Base-by-base conservation (phyloP, 2,888 invertebrate genomes). In the Torymus aiolomorphi region DNA sequence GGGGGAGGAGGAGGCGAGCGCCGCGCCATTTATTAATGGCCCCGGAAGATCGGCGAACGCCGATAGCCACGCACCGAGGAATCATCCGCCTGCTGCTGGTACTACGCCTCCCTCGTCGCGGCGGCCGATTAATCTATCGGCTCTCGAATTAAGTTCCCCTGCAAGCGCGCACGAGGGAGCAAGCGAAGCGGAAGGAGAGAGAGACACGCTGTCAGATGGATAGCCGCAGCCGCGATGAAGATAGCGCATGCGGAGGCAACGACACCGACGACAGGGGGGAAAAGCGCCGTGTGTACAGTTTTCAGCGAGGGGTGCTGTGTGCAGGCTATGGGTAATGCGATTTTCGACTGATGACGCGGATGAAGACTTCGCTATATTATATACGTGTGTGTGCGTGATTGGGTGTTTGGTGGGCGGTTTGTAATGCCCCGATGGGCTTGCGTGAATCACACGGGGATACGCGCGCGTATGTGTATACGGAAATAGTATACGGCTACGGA, bases 121-220 rank as follows among this genome's bases (percentile, higher is more conserved):
- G 31, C 1, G 63, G 24, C 70, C 67, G 77, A 80, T 77, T 77
- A 80, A 77, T 77, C 65, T 70, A 70, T 80, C 70, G 70, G 73
- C 70, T 74, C 74, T 72, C 61, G 42, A 80, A 80, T 80, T 62
- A 80, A 80, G 76, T 80, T 51, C 4, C 62, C 71, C 49, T 56
- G 3, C 3, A 14, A 11, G 18, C 20, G 14, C 3, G 24, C 20
- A 18, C 16, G 70, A 13, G 42, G 5, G 5, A 16, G 56, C 2
- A 12, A n/a, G 31, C 16, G 18, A 56, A 18, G 10, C 62, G 54
- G 31, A 63, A 54, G 54, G 20, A 20, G 20, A 20, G 20, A 20
- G n/a, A 20, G 42, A 56, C 31, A 31, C 2, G 42, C 20, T 16
- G 57, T 66, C 66, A 66, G 59, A 75, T 56, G 56, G 57, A 75